phyloP scores from a whole-genome alignment of 2,113 vertebrate species.

The Lasiurus cinereus region DNA sequence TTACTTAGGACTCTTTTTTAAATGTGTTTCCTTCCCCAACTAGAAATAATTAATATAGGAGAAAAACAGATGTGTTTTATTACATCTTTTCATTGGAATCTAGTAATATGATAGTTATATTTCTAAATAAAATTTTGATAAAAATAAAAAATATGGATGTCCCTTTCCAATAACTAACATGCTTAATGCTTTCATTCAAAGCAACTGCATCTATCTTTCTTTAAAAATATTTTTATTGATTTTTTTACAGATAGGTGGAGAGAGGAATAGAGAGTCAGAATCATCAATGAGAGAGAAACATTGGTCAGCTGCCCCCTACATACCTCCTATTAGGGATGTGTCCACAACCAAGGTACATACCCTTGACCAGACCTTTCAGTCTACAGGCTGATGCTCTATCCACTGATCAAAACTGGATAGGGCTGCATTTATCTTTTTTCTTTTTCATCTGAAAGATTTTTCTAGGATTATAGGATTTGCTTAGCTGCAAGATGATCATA shows the following conservation, averaged over 20 bases:
- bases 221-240: too few species aligned
- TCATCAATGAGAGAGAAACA: too few species aligned
- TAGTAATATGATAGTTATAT: background rate
- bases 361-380: too few species aligned
- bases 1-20: background rate
- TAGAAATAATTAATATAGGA: background rate
- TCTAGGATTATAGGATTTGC: background rate
- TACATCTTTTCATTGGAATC: background rate
- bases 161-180: background rate
- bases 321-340: too few species aligned
- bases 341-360: too few species aligned
- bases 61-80: background rate
- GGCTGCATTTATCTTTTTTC: background rate
- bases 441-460: background rate
- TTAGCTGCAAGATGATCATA: background rate
- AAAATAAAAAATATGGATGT: background rate
- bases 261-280: too few species aligned
- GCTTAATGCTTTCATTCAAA: background rate
- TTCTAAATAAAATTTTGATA: constrained; percentile 14
- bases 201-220: background rate
- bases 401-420: too few species aligned
- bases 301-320: too few species aligned
- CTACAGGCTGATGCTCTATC: too few species aligned
- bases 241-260: too few species aligned
- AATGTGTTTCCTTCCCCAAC: background rate